A percentile compares a stretch with the other conserved stretches of the same genome.
These are phyloP conservation scores for Zygaena filipendulae DNA, from an alignment of 2,888 invertebrate species.

Conservation along the genomic window DNA sequence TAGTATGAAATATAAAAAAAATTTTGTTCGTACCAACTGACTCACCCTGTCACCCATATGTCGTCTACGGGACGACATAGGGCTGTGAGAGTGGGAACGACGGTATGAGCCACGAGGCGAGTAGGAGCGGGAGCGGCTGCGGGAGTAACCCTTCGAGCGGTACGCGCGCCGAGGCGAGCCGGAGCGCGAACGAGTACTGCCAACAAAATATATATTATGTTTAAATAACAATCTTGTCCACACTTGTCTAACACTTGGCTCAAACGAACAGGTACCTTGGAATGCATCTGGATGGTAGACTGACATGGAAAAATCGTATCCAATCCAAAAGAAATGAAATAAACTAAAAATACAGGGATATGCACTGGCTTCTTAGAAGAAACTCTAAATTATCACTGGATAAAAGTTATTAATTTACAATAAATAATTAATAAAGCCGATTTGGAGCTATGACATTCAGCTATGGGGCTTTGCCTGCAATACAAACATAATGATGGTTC, in stretches of 20 bases:
- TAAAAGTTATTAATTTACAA: too few relatives aligned
- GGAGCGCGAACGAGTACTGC: conserved; percentile 69
- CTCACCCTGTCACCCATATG: conserved; percentile 80
- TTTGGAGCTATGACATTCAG: too few relatives aligned
- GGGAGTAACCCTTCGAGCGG: conserved; percentile 70
- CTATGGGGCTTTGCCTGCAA: too few relatives aligned
- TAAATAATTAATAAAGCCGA: conserved; percentile 36
- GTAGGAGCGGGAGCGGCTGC: conserved; percentile 73
- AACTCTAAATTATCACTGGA: too few relatives aligned
- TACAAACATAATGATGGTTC: too few relatives aligned
- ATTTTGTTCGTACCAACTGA: conserved; percentile 15
- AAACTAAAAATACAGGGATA: too few relatives aligned
- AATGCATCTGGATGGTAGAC: too few relatives aligned
- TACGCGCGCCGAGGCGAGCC: conserved; percentile 62
- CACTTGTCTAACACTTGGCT: conserved; percentile 10
- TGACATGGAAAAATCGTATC: too few relatives aligned
- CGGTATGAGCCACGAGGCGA: conserved; percentile 71
- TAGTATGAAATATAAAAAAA: too few relatives aligned
- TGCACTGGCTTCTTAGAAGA: too few relatives aligned
- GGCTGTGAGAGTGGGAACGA: conserved; percentile 78
- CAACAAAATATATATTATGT: conserved; percentile 16
- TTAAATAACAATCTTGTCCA: neutral
- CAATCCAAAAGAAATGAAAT: too few relatives aligned
- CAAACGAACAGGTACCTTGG: too few relatives aligned
- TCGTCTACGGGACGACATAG: conserved; percentile 83